Conservation (phyloP, 2,113 vertebrate species). For the Australoheros scitulus region DNA sequence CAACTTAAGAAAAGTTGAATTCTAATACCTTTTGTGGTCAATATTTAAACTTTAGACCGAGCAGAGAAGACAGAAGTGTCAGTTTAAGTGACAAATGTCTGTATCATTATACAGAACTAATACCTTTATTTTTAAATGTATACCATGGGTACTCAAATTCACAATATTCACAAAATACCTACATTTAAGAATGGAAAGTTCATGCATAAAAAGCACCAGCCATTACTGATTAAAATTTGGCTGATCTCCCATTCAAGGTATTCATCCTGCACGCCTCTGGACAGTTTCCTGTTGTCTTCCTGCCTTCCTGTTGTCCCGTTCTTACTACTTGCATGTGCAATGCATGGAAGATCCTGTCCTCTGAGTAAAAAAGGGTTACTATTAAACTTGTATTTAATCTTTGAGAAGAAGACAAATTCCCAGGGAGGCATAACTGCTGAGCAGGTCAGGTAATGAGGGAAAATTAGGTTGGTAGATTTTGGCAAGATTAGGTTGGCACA, state of each 20-base stretch:
- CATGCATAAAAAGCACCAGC: neutral
- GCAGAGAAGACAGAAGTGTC: neutral
- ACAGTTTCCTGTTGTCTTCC: neutral
- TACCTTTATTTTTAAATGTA: neutral
- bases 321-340: neutral
- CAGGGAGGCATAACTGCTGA: neutral
- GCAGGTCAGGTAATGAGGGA: neutral
- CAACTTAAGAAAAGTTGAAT: constrained; percentile 59
- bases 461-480: neutral
- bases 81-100: neutral
- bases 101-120: neutral
- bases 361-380: neutral
- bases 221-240: neutral
- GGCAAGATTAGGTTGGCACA: neutral
- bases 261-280: neutral
- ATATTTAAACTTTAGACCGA: constrained; percentile 40
- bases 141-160: no score
- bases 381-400: neutral
- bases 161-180: neutral
- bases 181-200: no score
- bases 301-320: neutral
- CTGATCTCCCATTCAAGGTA: neutral
- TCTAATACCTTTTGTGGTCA: constrained; percentile 67
- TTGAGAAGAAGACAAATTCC: constrained; percentile 1
- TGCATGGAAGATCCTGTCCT: neutral